Percentiles rank a stretch among this genome's conserved stretches.
Conservation (phyloP, 2,888 invertebrate genomes). For the Himalopsyche tibetana region DNA sequence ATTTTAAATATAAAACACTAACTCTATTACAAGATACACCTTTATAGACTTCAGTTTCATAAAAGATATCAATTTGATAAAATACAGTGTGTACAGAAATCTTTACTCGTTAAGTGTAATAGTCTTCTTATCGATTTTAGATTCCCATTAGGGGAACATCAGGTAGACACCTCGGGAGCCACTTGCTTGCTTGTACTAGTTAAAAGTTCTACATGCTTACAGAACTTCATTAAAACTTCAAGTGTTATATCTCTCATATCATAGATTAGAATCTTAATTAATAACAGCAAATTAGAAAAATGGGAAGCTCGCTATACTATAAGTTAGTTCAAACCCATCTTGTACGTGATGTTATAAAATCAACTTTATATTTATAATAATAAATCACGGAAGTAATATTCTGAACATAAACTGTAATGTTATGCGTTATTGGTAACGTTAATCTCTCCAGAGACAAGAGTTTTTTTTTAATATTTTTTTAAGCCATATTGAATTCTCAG, state of each 20-base stretch:
- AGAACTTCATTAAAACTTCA: slow-evolving; percentile 1
- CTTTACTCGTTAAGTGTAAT: not conserved
- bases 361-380: too few relatives aligned
- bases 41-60: not conserved
- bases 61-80: not conserved
- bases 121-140: not conserved
- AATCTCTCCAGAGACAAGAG: too few relatives aligned
- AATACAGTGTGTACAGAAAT: not conserved
- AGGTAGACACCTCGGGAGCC: not conserved
- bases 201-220: not conserved
- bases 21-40: too few relatives aligned
- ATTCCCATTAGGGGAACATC: slow-evolving; percentile 26
- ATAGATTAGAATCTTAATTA: slow-evolving; percentile 16
- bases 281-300: slow-evolving; percentile 6
- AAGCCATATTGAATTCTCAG: too few relatives aligned
- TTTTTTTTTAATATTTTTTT: too few relatives aligned
- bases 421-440: too few relatives aligned
- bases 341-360: too few relatives aligned
- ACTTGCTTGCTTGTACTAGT: not conserved
- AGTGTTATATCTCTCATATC: not conserved
- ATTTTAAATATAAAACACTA: too few relatives aligned
- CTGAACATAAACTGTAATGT: too few relatives aligned
- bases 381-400: too few relatives aligned
- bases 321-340: too few relatives aligned
- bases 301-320: too few relatives aligned